Base-by-base conservation (phyloP, 2,888 invertebrate species). In the Sarcophaga caerulescens region DNA sequence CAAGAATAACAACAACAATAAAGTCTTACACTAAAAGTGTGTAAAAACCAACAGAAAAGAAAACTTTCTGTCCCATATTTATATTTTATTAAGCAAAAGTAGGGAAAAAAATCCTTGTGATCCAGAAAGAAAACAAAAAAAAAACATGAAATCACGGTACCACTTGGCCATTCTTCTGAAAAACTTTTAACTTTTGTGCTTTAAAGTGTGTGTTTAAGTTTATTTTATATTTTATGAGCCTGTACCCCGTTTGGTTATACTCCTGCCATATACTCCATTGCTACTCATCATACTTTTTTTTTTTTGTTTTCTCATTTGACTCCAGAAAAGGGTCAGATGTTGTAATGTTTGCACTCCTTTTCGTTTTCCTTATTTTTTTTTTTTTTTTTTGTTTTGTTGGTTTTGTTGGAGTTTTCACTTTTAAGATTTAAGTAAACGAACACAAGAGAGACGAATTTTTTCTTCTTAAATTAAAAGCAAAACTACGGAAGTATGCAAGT, bases 251-350 rank as follows among this genome's bases (percentile, higher is more conserved):
- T 52, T 52, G 14, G 17, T 52, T 52, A 14, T 52, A 35, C 35
- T 10, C 35, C 35, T 35, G 23, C n/a, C 63, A 35, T 60, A n/a
- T 44, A 19, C 57, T 71, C 59, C 21, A 74, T 23, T 45, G 52
- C 62, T 25, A 35, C 21, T 14, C 45, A 3, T 23, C 60, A 70
- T 52, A 23, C 57, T 81, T 73, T 63, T 63, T 79, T 81, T 73
- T 63, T 63, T 79, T 68, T 23, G 17, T 45, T 74, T 81, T 63
- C 23, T 23, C 35, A 68, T 78, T 75, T 81, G 25, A 44, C 14
- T 25, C 6, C 47, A 68, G 68, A 73, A 85, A 83, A 86, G 81
- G 85, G 80, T 84, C 74, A 77, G 77, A 78, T 70, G 19, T 81
- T 81, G 52, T 10, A 17, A 47, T 57, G 47, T 52, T 71, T 78